phyloP scores from a whole-genome alignment of 2,797 vertebrate species.

The Dromococcyx pavoninus region DNA sequence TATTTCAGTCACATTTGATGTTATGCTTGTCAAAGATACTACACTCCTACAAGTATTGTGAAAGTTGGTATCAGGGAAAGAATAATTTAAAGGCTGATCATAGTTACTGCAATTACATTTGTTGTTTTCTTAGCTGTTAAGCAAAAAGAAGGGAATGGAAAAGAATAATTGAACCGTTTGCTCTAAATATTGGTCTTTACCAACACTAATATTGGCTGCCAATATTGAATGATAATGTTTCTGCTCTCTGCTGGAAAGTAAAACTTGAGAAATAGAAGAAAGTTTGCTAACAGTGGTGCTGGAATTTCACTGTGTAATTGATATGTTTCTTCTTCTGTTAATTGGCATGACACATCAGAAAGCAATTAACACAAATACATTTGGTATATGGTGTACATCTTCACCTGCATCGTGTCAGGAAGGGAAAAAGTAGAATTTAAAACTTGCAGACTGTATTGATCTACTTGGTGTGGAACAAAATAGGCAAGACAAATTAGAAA shows the following conservation, averaged over 20 bases:
- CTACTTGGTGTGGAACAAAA: neutral
- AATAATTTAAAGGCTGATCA: conserved; percentile 22
- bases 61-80: conserved; percentile 16
- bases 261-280: neutral
- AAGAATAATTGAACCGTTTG: conserved; percentile 38
- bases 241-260: neutral
- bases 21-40: conserved; percentile 19
- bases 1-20: conserved; percentile 17
- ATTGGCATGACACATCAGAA: conserved; percentile 6
- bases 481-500: neutral
- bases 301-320: conserved; percentile 33
- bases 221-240: conserved; percentile 6
- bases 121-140: conserved; percentile 31
- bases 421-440: neutral
- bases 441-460: neutral
- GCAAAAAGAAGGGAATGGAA: neutral
- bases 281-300: neutral
- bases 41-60: neutral
- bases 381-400: neutral
- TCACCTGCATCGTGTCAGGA: neutral
- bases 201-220: neutral
- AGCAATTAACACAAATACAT: neutral
- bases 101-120: conserved; percentile 53
- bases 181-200: conserved; percentile 36
- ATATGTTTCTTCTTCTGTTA: neutral